phyloP scores from a whole-genome alignment of 1,140 invertebrate genomes.

The Penaeus indicus region DNA sequence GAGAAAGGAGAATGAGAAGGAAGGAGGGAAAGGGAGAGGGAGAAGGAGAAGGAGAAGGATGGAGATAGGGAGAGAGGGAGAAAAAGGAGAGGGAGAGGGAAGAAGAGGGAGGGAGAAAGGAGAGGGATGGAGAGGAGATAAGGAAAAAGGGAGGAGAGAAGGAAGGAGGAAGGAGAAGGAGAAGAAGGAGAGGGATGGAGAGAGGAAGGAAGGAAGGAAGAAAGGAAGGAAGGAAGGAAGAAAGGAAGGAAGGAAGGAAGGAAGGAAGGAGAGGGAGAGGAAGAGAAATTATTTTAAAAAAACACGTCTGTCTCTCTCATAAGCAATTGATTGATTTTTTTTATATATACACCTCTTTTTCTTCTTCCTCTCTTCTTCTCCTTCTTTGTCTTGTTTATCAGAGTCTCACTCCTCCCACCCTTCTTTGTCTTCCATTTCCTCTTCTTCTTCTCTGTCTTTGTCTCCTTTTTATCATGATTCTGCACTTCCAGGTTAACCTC shows the following conservation, averaged over 20 bases:
- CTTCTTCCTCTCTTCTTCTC: no score
- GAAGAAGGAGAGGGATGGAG: background rate
- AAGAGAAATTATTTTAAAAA: background rate
- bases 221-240: background rate
- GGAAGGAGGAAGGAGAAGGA: background rate
- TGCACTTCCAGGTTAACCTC: slow-evolving; percentile 88
- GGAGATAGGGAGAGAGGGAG: slow-evolving; percentile 24
- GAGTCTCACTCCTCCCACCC: no score
- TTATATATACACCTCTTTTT: no score
- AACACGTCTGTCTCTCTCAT: no score
- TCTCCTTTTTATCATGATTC: no score
- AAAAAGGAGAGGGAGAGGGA: background rate
- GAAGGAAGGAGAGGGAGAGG: background rate
- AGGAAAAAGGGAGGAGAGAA: background rate
- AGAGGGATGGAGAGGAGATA: background rate
- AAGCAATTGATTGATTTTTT: no score
- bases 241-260: background rate
- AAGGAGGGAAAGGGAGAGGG: background rate
- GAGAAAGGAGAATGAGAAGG: background rate
- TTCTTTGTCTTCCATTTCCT: background rate
- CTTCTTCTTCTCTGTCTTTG: background rate
- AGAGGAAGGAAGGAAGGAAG: background rate
- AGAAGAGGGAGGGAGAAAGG: background rate
- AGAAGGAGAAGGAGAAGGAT: background rate
- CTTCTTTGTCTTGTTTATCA: no score